These are phyloP conservation scores for Pterostichus madidus DNA, from an alignment of 2,888 invertebrate species.

Conservation along the genomic window DNA sequence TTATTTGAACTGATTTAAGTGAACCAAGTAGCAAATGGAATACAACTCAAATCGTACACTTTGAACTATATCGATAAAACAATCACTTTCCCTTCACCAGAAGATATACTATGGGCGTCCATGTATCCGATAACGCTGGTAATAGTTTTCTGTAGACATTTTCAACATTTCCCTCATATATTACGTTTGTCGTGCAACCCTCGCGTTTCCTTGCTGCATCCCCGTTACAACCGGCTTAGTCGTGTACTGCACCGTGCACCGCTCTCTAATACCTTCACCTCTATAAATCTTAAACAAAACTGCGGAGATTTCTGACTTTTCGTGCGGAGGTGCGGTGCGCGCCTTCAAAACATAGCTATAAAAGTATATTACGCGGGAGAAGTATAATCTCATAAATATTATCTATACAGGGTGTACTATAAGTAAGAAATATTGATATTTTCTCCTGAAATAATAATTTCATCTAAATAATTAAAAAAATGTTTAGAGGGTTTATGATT, in stretches of 20 bases:
- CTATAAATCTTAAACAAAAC: conserved; percentile 56
- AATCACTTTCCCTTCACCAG: too few species aligned
- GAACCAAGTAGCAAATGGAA: too few species aligned
- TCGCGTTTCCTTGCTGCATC: not conserved
- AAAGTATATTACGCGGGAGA: conserved; percentile 55
- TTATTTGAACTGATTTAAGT: too few species aligned
- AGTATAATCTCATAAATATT: conserved; percentile 66
- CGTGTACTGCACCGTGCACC: conserved; percentile 40
- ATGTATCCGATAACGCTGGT: not conserved
- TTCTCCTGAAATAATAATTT: too few species aligned
- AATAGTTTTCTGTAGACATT: conserved; percentile 28
- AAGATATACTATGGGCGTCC: too few species aligned
- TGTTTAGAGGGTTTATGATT: too few species aligned
- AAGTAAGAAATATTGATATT: too few species aligned
- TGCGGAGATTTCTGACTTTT: conserved; percentile 56
- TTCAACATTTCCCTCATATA: not conserved
- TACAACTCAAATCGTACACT: too few species aligned
- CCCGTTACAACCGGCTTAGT: conserved; percentile 20
- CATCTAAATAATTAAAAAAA: too few species aligned
- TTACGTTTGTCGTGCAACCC: conserved; percentile 20
- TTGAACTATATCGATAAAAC: too few species aligned
- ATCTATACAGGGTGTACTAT: too few species aligned
- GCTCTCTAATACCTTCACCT: conserved; percentile 23
- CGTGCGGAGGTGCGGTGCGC: conserved; percentile 13
- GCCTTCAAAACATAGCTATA: conserved; percentile 50